Evolutionary conservation across 2,888 invertebrate species (phyloP).

Genomic region (Drosophila anomalata): DNA sequence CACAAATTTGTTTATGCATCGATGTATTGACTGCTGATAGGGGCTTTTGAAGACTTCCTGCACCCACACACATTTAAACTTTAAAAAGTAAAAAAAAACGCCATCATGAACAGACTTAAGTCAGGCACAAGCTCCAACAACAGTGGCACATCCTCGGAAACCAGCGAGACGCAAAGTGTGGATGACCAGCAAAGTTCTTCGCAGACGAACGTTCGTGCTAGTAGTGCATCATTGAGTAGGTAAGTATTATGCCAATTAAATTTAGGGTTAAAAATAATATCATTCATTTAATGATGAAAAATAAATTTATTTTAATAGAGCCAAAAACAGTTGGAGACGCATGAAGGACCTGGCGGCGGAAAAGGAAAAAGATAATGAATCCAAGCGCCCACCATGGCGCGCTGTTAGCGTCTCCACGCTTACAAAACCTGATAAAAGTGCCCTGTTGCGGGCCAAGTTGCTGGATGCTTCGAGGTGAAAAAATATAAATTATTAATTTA

Average conservation of each 20-base stretch:
- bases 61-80: conserved; percentile 54
- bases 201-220: conserved; percentile 31
- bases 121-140: conserved; percentile 62
- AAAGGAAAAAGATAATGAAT: conserved; percentile 76
- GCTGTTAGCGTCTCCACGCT: conserved; percentile 82
- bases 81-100: conserved; percentile 47
- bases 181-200: conserved; percentile 67
- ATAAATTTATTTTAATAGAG: conserved; percentile 52
- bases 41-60: conserved; percentile 32
- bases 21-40: conserved; percentile 62
- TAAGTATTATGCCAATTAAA: neutral
- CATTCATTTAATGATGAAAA: neutral
- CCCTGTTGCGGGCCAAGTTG: conserved; percentile 81
- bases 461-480: conserved; percentile 82
- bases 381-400: conserved; percentile 83
- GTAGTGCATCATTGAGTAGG: conserved; percentile 60
- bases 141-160: conserved; percentile 82
- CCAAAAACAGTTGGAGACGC: conserved; percentile 80
- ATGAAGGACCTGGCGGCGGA: conserved; percentile 79
- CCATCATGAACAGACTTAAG: conserved; percentile 57
- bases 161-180: conserved; percentile 81
- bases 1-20: conserved; percentile 60
- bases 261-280: neutral
- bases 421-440: conserved; percentile 82
- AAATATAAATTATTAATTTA: neutral